Percentiles rank a stretch among this genome's conserved stretches.
Conservation (phyloP, 2,113 vertebrate genomes). For the Daubentonia madagascariensis region DNA sequence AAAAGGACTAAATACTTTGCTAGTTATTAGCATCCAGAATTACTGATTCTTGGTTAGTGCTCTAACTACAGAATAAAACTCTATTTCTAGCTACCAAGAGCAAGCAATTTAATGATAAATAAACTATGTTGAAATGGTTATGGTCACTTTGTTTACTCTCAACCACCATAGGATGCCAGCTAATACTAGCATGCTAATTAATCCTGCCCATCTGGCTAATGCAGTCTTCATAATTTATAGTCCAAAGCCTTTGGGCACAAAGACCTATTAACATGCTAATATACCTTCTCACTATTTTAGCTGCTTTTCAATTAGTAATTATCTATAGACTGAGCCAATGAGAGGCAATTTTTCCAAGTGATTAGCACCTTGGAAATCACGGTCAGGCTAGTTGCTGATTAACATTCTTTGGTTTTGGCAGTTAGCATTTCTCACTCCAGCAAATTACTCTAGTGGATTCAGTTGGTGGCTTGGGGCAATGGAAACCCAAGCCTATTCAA, state of each 20-base stretch:
- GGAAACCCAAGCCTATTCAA: slow-evolving; percentile 32
- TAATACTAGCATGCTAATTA: slow-evolving; percentile 72
- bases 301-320: slow-evolving; percentile 74
- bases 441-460: slow-evolving; percentile 44
- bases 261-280: slow-evolving; percentile 82
- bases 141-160: slow-evolving; percentile 50
- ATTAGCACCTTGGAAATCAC: slow-evolving; percentile 68
- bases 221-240: slow-evolving; percentile 76
- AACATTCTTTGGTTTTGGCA: slow-evolving; percentile 60
- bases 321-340: slow-evolving; percentile 58
- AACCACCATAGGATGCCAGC: slow-evolving; percentile 51
- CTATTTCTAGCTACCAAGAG: neutral
- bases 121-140: slow-evolving; percentile 40
- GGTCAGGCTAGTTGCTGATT: slow-evolving; percentile 63
- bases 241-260: slow-evolving; percentile 73
- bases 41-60: neutral
- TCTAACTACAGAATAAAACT: neutral
- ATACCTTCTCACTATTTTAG: slow-evolving; percentile 61
- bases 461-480: neutral
- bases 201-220: slow-evolving; percentile 73
- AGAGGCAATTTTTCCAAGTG: slow-evolving; percentile 72
- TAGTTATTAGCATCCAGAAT: slow-evolving; percentile 43
- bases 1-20: neutral
- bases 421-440: slow-evolving; percentile 61
- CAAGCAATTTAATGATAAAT: slow-evolving; percentile 17